Conservation (phyloP, 2,797 vertebrate genomes). For the Harpagifer antarcticus region DNA sequence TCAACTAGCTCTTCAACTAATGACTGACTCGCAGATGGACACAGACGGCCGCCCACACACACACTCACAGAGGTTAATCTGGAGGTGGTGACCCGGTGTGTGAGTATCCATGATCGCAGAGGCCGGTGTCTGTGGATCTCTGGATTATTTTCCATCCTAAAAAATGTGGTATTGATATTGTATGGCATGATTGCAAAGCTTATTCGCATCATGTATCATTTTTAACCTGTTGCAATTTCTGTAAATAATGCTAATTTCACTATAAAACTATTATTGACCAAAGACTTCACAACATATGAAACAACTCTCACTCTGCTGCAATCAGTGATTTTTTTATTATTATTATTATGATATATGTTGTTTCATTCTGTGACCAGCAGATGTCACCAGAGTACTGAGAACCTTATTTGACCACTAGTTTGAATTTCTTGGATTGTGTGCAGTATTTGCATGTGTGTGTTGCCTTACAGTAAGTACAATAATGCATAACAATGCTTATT, state of each 20-base stretch:
- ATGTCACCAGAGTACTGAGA: slow-evolving; percentile 29
- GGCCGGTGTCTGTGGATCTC: slow-evolving; percentile 9
- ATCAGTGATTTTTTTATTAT: too few relatives aligned
- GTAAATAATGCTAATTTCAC: background rate
- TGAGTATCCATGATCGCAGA: slow-evolving; percentile 10
- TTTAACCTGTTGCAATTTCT: background rate
- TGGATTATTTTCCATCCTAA: background rate
- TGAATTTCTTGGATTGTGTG: too few relatives aligned
- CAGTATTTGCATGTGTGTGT: background rate
- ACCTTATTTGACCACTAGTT: background rate
- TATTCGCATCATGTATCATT: background rate
- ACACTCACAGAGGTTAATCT: slow-evolving; percentile 39
- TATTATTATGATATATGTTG: too few relatives aligned
- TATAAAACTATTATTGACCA: background rate
- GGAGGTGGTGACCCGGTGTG: slow-evolving; percentile 4
- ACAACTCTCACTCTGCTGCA: background rate
- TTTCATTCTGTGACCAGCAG: slow-evolving; percentile 57
- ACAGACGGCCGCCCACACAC: slow-evolving; percentile 42
- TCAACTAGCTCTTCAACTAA: slow-evolving; percentile 28
- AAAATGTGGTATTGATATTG: background rate
- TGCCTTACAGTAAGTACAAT: background rate
- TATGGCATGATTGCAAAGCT: background rate
- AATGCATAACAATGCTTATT: background rate
- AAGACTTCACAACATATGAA: background rate
- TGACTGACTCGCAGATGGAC: slow-evolving; percentile 52